Percentiles rank a stretch among this genome's conserved stretches.
Evolutionary conservation across 2,888 invertebrate species (phyloP).

Genomic region (Polymixis lichenea): DNA sequence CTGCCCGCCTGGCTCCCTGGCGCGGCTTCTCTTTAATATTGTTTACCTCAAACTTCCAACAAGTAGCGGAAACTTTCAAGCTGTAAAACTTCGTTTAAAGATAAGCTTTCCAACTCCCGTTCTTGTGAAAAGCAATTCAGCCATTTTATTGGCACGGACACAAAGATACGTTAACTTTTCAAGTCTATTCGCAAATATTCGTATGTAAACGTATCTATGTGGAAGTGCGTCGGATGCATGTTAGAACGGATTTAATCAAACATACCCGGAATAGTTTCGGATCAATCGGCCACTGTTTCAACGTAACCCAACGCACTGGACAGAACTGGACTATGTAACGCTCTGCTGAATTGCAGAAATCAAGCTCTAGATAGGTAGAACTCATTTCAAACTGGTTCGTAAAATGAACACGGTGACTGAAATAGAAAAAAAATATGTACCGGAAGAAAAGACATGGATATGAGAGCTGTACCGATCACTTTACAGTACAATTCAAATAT

Average conservation of each 20-base stretch:
- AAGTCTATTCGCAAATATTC: conserved; percentile 12
- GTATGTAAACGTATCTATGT: neutral
- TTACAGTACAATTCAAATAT: neutral
- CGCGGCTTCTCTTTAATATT: neutral
- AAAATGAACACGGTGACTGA: neutral
- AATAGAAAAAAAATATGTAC: neutral
- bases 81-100: conserved; percentile 21
- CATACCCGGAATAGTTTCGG: conserved; percentile 1
- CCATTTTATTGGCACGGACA: conserved; percentile 5
- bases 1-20: neutral
- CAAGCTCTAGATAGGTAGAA: neutral
- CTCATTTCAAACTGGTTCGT: neutral
- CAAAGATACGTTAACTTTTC: neutral
- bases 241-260: conserved; percentile 2
- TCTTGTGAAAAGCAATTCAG: conserved; percentile 14
- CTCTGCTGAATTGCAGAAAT: neutral
- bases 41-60: conserved; percentile 10
- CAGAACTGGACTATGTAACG: neutral
- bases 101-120: conserved; percentile 14
- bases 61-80: conserved; percentile 18
- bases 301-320: neutral
- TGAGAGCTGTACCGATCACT: neutral
- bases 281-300: neutral
- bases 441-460: neutral
- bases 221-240: too few species aligned